Percentiles rank a stretch among this genome's conserved stretches.
Evolutionary conservation across 1,140 invertebrate species (phyloP).

Genomic region (Metopolophium dirhodum): DNA sequence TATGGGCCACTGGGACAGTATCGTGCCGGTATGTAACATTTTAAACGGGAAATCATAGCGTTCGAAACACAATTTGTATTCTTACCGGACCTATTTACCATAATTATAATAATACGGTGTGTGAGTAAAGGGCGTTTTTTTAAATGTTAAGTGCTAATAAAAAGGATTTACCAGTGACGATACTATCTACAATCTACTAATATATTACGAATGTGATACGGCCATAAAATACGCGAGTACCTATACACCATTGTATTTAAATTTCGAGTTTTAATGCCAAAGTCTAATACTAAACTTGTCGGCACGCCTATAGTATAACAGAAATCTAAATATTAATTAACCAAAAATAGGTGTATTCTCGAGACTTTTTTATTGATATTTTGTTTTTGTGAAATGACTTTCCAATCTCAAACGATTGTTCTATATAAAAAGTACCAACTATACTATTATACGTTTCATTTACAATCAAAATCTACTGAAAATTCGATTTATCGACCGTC

Average conservation of each 20-base stretch:
- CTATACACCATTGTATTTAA: neutral
- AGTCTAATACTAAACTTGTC: neutral
- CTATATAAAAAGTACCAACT: neutral
- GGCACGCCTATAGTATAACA: neutral
- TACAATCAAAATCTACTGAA: too few relatives aligned
- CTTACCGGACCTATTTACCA: neutral
- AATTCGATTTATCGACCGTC: too few relatives aligned
- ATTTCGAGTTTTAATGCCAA: neutral
- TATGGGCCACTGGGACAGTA: too few relatives aligned
- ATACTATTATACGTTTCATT: too few relatives aligned
- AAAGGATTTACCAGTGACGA: neutral
- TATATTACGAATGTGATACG: neutral
- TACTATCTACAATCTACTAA: neutral
- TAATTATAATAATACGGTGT: neutral
- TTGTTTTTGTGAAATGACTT: neutral
- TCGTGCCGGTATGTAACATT: neutral
- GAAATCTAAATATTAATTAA: neutral
- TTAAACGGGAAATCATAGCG: neutral
- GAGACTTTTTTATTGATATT: neutral
- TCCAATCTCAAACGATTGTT: neutral
- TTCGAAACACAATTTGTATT: neutral
- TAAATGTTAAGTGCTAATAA: constrained; percentile 17
- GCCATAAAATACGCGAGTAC: neutral
- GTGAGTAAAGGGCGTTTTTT: neutral
- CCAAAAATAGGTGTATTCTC: neutral